Evolutionary conservation across 1,140 invertebrate species (phyloP).

Genomic region (Drosophila tristis): DNA sequence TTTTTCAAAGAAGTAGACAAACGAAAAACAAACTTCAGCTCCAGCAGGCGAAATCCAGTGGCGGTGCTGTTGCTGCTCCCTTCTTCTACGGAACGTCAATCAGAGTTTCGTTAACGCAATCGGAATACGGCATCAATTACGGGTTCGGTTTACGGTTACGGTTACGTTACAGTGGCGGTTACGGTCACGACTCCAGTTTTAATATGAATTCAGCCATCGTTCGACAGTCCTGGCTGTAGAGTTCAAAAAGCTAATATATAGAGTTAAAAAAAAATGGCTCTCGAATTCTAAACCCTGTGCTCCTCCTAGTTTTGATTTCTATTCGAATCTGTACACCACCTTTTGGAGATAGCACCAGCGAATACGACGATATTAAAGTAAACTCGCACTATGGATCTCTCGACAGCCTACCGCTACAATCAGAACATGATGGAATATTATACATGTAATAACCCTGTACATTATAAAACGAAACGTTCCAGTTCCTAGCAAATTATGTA

Average conservation of each 20-base stretch:
- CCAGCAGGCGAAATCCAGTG: constrained; percentile 15
- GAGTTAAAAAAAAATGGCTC: constrained; percentile 17
- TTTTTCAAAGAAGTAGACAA: constrained; percentile 42
- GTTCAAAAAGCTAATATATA: constrained; percentile 1
- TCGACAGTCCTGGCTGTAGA: constrained; percentile 2
- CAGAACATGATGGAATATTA: constrained; percentile 99
- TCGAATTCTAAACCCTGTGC: not conserved
- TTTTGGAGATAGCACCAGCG: too few relatives aligned
- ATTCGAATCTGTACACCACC: too few relatives aligned
- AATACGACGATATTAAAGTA: too few relatives aligned
- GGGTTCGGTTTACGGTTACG: constrained; percentile 38
- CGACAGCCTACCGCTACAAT: constrained; percentile 97
- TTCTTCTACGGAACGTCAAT: constrained; percentile 36
- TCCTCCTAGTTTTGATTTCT: too few relatives aligned
- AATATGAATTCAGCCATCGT: constrained; percentile 4
- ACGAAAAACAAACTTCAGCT: constrained; percentile 40
- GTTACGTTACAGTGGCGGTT: constrained; percentile 33
- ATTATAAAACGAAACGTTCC: constrained; percentile 36
- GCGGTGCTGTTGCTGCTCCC: constrained; percentile 6
- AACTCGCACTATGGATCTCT: constrained; percentile 90
- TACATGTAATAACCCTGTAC: constrained; percentile 92
- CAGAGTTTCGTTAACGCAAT: constrained; percentile 27
- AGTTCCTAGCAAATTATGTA: too few relatives aligned
- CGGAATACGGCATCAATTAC: constrained; percentile 35
- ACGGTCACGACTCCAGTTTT: constrained; percentile 18